Evolutionary conservation across 1,140 invertebrate genomes (phyloP).

Genomic region (Heliconius hewitsoni): DNA sequence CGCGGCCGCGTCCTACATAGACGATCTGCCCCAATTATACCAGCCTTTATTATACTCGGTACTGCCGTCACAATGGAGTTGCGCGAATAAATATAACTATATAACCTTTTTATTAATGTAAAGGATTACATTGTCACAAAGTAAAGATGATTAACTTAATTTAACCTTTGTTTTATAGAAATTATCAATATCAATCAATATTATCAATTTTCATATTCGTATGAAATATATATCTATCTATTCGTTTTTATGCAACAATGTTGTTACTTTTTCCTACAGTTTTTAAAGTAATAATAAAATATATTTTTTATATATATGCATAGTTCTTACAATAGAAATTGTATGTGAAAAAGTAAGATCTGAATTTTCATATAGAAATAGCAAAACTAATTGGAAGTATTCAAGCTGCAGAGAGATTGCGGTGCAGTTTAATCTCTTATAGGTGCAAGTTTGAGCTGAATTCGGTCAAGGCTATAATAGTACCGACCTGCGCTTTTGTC

Average conservation of each 20-base stretch:
- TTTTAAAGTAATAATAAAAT: too few species aligned
- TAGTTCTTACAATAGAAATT: too few species aligned
- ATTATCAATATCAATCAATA: background rate
- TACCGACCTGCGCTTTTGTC: conserved; percentile 69
- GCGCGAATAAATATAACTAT: background rate
- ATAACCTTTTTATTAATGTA: background rate
- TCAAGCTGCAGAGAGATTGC: conserved; percentile 29
- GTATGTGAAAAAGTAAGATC: background rate
- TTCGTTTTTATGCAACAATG: too few species aligned
- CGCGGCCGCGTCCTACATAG: conserved; percentile 55
- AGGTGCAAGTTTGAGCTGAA: conserved; percentile 52
- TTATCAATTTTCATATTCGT: background rate
- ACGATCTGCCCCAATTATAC: conserved; percentile 69
- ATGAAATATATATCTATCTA: background rate
- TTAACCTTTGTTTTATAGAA: background rate
- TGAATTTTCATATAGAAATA: conserved; percentile 35
- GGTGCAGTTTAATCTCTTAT: conserved; percentile 48
- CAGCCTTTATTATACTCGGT: conserved; percentile 51
- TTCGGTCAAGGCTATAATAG: conserved; percentile 68
- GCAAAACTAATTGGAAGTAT: conserved; percentile 38
- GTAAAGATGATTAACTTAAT: background rate
- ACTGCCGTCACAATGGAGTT: conserved; percentile 45
- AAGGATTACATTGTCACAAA: background rate
- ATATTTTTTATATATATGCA: too few species aligned
- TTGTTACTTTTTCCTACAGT: too few species aligned